phyloP scores from a whole-genome alignment of 1,140 invertebrate genomes.

The Rhynchophorus ferrugineus region DNA sequence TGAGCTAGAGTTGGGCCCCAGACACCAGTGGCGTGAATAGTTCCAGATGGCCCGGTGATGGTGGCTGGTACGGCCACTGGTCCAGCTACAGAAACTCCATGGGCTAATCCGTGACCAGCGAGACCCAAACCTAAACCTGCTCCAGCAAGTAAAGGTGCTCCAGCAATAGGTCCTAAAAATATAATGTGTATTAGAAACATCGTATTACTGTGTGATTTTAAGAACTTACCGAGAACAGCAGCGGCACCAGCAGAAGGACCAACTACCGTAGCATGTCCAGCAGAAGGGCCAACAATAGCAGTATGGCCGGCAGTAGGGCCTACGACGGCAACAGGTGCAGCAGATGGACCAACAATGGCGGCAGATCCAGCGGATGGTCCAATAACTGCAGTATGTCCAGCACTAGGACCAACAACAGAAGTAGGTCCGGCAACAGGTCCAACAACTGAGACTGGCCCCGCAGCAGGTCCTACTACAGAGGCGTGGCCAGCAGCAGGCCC shows the following conservation, averaged over 20 bases:
- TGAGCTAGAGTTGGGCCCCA: conserved; percentile 24
- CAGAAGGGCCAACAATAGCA: conserved; percentile 15
- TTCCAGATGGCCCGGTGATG: no score
- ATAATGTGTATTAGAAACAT: background rate
- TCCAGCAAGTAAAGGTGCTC: no score
- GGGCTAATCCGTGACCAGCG: conserved; percentile 6
- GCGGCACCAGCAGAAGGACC: conserved; percentile 5
- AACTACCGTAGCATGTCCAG: conserved; percentile 17
- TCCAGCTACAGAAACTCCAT: conserved; percentile 22
- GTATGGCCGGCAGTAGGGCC: conserved; percentile 14
- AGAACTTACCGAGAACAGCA: no score
- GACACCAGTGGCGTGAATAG: conserved; percentile 17
- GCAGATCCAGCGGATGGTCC: conserved; percentile 1
- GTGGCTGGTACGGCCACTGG: conserved; percentile 17
- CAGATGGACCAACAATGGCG: conserved; percentile 11
- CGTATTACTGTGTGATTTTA: no score
- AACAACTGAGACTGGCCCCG: background rate
- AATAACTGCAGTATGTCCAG: background rate
- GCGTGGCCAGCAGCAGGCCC: conserved; percentile 2
- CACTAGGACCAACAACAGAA: conserved; percentile 1
- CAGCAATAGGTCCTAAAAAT: background rate
- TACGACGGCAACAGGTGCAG: conserved; percentile 18
- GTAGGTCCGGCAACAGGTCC: background rate
- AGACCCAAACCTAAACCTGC: background rate
- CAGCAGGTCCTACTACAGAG: background rate